Conservation (phyloP, 2,888 invertebrate species). For the Chrysotoxum bicinctum region DNA sequence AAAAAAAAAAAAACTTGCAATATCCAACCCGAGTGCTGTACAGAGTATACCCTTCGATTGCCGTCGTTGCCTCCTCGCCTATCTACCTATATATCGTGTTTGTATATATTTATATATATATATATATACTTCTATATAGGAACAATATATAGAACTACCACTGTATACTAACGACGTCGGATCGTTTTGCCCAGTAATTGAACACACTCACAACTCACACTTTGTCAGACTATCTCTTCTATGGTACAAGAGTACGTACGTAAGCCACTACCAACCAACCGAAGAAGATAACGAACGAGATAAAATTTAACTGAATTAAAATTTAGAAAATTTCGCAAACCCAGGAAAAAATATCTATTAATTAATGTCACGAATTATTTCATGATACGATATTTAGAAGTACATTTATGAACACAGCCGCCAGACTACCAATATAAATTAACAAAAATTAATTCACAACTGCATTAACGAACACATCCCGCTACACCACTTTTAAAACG, state of each 20-base stretch:
- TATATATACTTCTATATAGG: constrained; percentile 49
- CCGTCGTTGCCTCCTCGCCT: neutral
- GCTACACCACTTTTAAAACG: neutral
- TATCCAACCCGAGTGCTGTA: constrained; percentile 54
- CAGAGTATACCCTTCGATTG: constrained; percentile 21
- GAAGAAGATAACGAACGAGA: constrained; percentile 67
- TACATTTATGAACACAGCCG: neutral
- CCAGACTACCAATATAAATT: neutral
- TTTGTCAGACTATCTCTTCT: constrained; percentile 59
- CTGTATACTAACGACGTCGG: constrained; percentile 40
- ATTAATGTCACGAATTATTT: constrained; percentile 6
- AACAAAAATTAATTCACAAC: neutral
- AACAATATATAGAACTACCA: constrained; percentile 57
- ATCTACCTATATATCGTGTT: constrained; percentile 17
- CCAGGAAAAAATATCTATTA: neutral
- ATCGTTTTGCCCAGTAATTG: constrained; percentile 64
- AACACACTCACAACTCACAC: constrained; percentile 67
- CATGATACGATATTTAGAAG: neutral
- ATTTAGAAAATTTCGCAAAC: constrained; percentile 14
- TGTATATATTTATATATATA: constrained; percentile 16
- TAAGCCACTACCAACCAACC: constrained; percentile 63
- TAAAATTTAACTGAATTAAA: constrained; percentile 44
- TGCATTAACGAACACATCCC: constrained; percentile 43
- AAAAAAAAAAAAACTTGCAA: constrained; percentile 52
- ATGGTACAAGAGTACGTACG: constrained; percentile 60